phyloP scores from a whole-genome alignment of 2,888 invertebrate species.

The Meganola albula region DNA sequence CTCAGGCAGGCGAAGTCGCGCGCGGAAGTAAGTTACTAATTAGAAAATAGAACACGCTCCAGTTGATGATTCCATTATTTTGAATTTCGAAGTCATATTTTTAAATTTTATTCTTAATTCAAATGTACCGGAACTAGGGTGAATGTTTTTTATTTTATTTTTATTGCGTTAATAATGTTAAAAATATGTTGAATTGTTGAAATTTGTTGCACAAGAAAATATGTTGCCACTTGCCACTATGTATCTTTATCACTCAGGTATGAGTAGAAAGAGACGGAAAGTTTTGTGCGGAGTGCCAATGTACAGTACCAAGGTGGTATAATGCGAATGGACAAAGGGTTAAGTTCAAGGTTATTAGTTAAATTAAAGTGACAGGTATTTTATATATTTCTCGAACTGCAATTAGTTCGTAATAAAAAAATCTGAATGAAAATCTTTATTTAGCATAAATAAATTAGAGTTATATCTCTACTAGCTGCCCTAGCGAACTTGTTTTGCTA shows the following conservation, averaged over 20 bases:
- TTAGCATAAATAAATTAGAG: too few relatives aligned
- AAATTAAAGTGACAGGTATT: constrained; percentile 1
- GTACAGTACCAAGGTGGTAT: too few relatives aligned
- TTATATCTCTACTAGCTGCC: too few relatives aligned
- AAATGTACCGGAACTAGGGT: constrained; percentile 20
- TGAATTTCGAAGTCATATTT: constrained; percentile 32
- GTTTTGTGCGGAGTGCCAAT: constrained; percentile 23
- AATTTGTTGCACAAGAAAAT: too few relatives aligned
- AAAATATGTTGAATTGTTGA: too few relatives aligned
- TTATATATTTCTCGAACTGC: not conserved
- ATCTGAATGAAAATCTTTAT: not conserved
- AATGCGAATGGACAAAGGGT: constrained; percentile 11
- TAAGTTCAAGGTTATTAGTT: constrained; percentile 6
- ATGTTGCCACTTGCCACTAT: too few relatives aligned
- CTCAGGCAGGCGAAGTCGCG: too few relatives aligned
- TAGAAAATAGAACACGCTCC: constrained; percentile 23
- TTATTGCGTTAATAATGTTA: constrained; percentile 26
- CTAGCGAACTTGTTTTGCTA: too few relatives aligned
- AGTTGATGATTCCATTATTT: constrained; percentile 30
- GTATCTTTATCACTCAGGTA: constrained; percentile 2
- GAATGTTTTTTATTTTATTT: constrained; percentile 33
- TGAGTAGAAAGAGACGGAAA: too few relatives aligned
- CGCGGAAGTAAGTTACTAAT: too few relatives aligned
- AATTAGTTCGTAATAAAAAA: not conserved
- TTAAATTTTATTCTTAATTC: constrained; percentile 18